Evolutionary conservation across 2,888 invertebrate species (phyloP), one percentile per base, ranked within the genome.

Genomic region (Pachliopta kotzebuea): DNA sequence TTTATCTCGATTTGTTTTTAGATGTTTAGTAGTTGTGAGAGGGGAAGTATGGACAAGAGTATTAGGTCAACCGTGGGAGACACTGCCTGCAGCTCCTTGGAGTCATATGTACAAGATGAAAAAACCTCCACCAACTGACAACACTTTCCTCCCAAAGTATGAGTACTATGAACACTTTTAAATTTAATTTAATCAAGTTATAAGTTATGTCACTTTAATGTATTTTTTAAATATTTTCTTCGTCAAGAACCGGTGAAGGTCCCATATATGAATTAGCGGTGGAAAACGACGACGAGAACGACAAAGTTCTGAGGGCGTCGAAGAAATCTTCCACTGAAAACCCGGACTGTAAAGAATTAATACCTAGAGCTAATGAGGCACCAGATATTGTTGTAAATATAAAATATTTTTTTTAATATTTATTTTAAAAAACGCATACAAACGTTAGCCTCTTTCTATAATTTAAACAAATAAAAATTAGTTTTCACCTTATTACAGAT

Each of bases 51-150:
- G 90, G 90, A 91, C 90, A 0, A 73, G 88, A 2, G 90, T 91
- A 29, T 74, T 90, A 50, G 90, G 90, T 0, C 90, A 91, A 69
- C 90, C 90, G 0, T 91, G 90, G 90, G 90, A 91, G 74, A 80
- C 83, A 1, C 74, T 91, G 0, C 88, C 90, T 0, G 90, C 90
- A 0, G 90, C 90, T 0, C 90, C 90, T 17, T 91, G 90, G 90
- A 90, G 90, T 55, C 90, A 91, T 77, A 91, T 91, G 90, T 91
- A 91, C 76, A 91, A 91, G 76, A 90, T 88, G 90, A 91, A 91
- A 81, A 84, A 86, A 54, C 90, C 90, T 0, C 90, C 90, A 0
- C 90, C 90, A 0, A 69, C 71, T 0, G 85, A 84, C 7, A 74
- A 72, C 1, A 63, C 72, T 0, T 82, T 85, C 60, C 63, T 78